Conservation (phyloP, 1,140 invertebrate species). For the Dendrolimus kikuchii region DNA sequence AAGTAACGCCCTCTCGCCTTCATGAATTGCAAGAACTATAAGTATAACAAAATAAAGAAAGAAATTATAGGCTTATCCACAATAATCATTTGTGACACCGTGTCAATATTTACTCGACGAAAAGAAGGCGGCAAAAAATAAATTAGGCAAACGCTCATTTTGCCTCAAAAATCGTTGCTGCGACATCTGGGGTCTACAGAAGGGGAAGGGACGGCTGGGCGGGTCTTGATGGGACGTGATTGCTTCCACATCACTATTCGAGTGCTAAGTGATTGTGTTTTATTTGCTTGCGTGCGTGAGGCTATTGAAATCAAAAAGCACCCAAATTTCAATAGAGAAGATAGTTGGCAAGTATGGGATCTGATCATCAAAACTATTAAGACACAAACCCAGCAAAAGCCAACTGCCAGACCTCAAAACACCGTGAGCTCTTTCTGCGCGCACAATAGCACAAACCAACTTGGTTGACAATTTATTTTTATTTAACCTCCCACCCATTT, state of each 20-base stretch:
- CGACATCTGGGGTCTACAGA: slow-evolving; percentile 59
- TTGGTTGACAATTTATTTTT: too few species aligned
- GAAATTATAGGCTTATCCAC: slow-evolving; percentile 29
- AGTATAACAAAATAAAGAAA: slow-evolving; percentile 2
- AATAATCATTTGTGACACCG: slow-evolving; percentile 17
- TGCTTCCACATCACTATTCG: slow-evolving; percentile 47
- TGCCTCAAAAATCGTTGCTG: slow-evolving; percentile 49
- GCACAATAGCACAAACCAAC: too few species aligned
- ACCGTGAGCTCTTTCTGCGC: too few species aligned
- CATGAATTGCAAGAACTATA: neutral
- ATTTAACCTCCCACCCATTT: too few species aligned
- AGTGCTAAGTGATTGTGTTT: slow-evolving; percentile 15
- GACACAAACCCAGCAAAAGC: too few species aligned
- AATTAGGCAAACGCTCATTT: slow-evolving; percentile 70
- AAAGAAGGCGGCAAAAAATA: slow-evolving; percentile 71
- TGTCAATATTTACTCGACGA: slow-evolving; percentile 65
- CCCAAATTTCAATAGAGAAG: too few species aligned
- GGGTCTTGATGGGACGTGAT: slow-evolving; percentile 24
- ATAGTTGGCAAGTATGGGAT: too few species aligned
- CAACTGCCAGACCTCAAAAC: too few species aligned
- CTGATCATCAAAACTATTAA: too few species aligned
- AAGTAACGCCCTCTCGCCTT: too few species aligned
- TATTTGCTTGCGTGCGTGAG: neutral
- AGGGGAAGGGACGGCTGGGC: slow-evolving; percentile 14
- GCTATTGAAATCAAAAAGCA: neutral